These are phyloP conservation scores for Sebastes cheni DNA, from an alignment of 2,797 vertebrate species.

Conservation along the genomic window DNA sequence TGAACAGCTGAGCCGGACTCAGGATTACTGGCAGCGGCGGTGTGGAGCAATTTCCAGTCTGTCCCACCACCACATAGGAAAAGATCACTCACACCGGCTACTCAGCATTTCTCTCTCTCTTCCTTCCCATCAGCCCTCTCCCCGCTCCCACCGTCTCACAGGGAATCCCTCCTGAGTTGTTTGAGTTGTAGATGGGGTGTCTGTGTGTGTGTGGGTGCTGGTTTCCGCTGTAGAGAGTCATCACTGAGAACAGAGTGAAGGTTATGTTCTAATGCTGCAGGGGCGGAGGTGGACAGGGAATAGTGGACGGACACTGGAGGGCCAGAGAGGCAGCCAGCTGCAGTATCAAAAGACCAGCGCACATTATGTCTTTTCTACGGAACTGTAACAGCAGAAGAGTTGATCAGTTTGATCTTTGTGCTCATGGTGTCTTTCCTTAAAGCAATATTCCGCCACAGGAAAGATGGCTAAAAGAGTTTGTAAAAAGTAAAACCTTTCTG, in stretches of 20 bases:
- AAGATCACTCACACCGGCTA: conserved; percentile 59
- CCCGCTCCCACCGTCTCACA: conserved; percentile 14
- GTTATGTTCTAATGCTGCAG: conserved; percentile 61
- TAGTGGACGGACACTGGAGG: conserved; percentile 43
- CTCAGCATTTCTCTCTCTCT: conserved; percentile 35
- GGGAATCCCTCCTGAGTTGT: conserved; percentile 43
- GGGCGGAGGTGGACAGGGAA: conserved; percentile 66
- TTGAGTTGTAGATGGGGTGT: conserved; percentile 17
- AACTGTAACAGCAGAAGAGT: conserved; percentile 4
- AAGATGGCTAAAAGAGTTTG: not conserved
- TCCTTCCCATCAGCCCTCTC: conserved; percentile 24
- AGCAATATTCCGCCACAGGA: not conserved
- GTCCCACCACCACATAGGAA: conserved; percentile 63
- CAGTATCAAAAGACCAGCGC: conserved; percentile 51
- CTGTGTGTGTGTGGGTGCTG: conserved; percentile 51
- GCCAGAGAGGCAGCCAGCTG: conserved; percentile 58
- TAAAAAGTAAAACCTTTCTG: not conserved
- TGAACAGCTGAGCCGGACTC: conserved; percentile 50
- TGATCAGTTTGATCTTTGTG: conserved; percentile 27
- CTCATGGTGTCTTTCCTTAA: not conserved
- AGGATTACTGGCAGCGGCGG: conserved; percentile 62
- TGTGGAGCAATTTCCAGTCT: conserved; percentile 57
- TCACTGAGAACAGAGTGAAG: conserved; percentile 53
- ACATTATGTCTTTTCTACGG: conserved; percentile 19
- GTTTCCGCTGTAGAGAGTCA: conserved; percentile 66